A percentile compares a stretch with the other conserved stretches of the same genome.
These are phyloP conservation scores for silkworm (Bombyx mori) DNA, from an alignment of 1,140 invertebrate genomes.

Conservation along the genomic window ASM3026992v2 NC_085113.1:887501-888000, in stretches of 20 bases:
- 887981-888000: no score
- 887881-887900: constrained; percentile 77
- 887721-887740: constrained; percentile 82
- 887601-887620: constrained; percentile 52
- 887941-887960: no score
- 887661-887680: constrained; percentile 77
- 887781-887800: constrained; percentile 86
- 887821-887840: constrained; percentile 82
- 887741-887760: constrained; percentile 77
- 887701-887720: constrained; percentile 81
- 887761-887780: constrained; percentile 75
- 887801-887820: constrained; percentile 87
- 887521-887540: constrained; percentile 4
- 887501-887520: neutral
- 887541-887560: constrained; percentile 27
- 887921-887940: no score
- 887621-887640: constrained; percentile 76
- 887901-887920: no score
- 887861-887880: constrained; percentile 94
- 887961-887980: no score
- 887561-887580: constrained; percentile 28
- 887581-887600: constrained; percentile 37
- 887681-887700: constrained; percentile 83
- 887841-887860: constrained; percentile 89
- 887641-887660: constrained; percentile 81